A percentile compares a stretch with the other conserved stretches of the same genome.
Evolutionary conservation across 64 coral and sea anemone genomes (phyloP).

Genomic region (Orbicella faveolata): DNA sequence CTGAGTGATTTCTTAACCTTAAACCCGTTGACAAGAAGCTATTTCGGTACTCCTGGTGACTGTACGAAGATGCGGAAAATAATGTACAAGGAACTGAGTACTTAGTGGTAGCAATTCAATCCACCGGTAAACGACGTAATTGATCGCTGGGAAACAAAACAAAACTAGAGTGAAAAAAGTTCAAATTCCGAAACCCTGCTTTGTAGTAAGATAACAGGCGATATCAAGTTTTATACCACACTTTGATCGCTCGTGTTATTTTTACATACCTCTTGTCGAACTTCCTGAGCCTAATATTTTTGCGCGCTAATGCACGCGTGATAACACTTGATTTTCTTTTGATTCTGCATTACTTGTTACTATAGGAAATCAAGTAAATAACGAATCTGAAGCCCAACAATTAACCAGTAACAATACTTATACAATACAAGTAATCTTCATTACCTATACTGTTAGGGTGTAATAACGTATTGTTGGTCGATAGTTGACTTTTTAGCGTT

Average conservation of each 20-base stretch:
- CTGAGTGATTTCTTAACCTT: neutral
- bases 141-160: neutral
- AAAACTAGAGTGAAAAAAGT: neutral
- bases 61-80: neutral
- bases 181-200: neutral
- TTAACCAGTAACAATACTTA: too few species aligned
- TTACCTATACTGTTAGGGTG: too few species aligned
- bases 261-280: neutral
- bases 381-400: too few species aligned
- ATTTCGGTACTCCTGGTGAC: neutral
- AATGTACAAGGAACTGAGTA: neutral
- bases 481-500: too few species aligned
- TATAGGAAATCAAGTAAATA: too few species aligned
- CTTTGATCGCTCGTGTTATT: neutral
- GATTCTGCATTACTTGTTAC: neutral
- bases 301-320: neutral
- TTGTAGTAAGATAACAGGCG: neutral
- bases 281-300: neutral
- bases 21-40: neutral
- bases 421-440: too few species aligned
- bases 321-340: neutral
- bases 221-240: neutral
- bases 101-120: neutral
- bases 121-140: neutral
- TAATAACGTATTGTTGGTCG: too few species aligned